A percentile compares a stretch with the other conserved stretches of the same genome.
Conservation (phyloP, 2,113 vertebrate species). For the Actenoides lindsayi region DNA sequence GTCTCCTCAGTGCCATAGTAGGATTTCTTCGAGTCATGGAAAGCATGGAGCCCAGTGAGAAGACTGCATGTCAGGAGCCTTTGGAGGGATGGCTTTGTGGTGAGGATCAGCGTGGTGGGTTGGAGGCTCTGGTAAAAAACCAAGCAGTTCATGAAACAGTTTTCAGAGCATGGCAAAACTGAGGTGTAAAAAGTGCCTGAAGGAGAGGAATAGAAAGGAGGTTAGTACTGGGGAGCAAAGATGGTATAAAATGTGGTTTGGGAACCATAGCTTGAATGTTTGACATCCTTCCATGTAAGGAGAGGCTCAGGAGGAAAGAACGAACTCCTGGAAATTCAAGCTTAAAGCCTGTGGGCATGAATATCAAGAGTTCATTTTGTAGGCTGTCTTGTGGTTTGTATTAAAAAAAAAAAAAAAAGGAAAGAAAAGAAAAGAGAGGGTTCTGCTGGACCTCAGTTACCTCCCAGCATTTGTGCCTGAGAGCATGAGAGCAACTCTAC, state of each 20-base stretch:
- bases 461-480: background rate
- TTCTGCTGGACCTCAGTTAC: background rate
- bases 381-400: background rate
- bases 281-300: background rate
- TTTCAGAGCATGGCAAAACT: background rate
- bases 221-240: background rate
- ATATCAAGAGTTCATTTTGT: background rate
- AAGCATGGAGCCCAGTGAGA: background rate
- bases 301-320: background rate
- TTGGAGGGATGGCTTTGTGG: background rate
- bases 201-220: background rate
- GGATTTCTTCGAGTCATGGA: background rate
- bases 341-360: background rate
- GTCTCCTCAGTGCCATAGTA: background rate
- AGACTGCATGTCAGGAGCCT: background rate
- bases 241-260: background rate
- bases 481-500: background rate
- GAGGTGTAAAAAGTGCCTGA: background rate
- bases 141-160: background rate
- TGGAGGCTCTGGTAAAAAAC: background rate
- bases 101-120: background rate
- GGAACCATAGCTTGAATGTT: background rate
- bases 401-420: background rate
- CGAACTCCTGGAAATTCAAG: background rate
- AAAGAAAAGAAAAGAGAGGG: background rate